Evolutionary conservation across 2,113 vertebrate genomes (phyloP), one percentile per base, ranked within the genome.

Genomic region (Peromyscus maniculatus): DNA sequence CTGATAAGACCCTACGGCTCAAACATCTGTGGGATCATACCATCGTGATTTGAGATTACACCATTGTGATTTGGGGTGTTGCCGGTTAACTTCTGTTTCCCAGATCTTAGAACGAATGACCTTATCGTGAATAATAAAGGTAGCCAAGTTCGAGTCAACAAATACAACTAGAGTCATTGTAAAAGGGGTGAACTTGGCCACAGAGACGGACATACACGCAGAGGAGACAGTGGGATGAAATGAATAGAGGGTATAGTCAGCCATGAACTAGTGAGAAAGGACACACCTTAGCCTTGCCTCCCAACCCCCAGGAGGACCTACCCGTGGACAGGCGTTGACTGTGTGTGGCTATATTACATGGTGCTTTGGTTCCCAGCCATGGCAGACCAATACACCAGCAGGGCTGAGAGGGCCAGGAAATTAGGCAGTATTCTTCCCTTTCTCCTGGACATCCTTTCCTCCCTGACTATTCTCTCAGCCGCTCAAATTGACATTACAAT

Each of bases 81-180:
- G 1, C 9, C 64, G 31, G 24, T 78, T 91, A 64, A 66, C 78
- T 15, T 2, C 17, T 82, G 28, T 6, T 49, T 49, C 66, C 33
- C 22, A 31, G 62, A 87, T 78, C 43, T 62, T 75, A 77, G 19
- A 43, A 86, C 59, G n/a, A 80, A 28, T 89, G 66, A 36, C 3
- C 5, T 79, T 49, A 21, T 82, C 79, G 71, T 78, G 66, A 91
- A 87, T 12, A 86, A 33, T 36, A 89, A 57, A 93, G 31, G 19
- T 31, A 66, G 24, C 89, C 22, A 78, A 91, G 64, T 79, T 93
- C 55, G 86, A 75, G 11, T 87, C 79, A 78, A 62, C 33, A 43
- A 90, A 8, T 69, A 84, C 33, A 74, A 75, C 64, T 69, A 71
- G 31, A 90, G 17, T 89, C 78, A 49, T 92, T 96, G 75, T 49